Percentiles rank a stretch among this genome's conserved stretches.
Conservation (phyloP, 2,113 vertebrate species). For the Campylorhamphus procurvoides region DNA sequence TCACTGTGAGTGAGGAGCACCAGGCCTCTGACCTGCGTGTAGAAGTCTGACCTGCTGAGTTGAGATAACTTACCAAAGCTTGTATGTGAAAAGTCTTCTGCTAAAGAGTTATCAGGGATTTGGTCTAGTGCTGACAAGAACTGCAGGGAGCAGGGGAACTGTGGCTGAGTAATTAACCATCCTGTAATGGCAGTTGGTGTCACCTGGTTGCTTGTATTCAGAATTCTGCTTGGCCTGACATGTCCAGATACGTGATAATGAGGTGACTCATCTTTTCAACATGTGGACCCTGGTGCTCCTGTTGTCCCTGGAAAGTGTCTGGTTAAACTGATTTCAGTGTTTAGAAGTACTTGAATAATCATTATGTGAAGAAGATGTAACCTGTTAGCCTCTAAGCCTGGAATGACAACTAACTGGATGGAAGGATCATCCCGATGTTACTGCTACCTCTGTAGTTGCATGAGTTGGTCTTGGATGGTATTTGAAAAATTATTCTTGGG, state of each 20-base stretch:
- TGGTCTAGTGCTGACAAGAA: not conserved
- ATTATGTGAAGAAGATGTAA: not conserved
- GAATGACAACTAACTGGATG: not conserved
- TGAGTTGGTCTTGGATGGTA: not conserved
- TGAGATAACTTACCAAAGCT: not conserved
- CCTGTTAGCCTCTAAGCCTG: not conserved
- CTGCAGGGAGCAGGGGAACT: not conserved
- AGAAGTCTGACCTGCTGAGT: not conserved
- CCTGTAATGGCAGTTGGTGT: not conserved
- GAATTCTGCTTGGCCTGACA: not conserved
- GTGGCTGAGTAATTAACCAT: not conserved
- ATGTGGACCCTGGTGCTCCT: not conserved
- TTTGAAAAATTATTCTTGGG: not conserved
- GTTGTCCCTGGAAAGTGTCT: not conserved
- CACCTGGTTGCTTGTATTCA: not conserved
- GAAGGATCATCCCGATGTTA: not conserved
- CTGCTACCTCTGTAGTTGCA: not conserved
- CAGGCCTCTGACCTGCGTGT: not conserved
- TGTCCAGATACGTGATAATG: not conserved
- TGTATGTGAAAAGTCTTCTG: fast-evolving
- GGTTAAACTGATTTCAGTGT: not conserved
- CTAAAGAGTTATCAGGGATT: not conserved
- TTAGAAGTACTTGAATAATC: not conserved
- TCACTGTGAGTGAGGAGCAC: not conserved
- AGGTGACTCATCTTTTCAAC: not conserved